Percentiles rank a stretch among this genome's conserved stretches.
These are phyloP conservation scores for Drosophila ercepeae DNA, from an alignment of 1,140 invertebrate species.

Conservation along the genomic window DNA sequence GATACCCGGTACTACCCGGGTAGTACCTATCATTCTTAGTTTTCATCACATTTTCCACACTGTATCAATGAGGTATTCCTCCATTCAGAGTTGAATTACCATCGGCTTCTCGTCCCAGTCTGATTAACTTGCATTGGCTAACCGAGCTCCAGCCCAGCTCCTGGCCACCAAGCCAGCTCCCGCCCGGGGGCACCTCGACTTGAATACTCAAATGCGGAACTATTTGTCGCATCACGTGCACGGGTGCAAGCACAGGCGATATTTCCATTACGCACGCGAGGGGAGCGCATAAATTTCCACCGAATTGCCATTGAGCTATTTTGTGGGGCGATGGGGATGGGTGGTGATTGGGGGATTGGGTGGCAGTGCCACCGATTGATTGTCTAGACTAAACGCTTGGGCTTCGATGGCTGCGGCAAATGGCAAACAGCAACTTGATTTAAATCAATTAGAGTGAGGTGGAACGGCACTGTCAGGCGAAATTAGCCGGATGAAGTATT, in stretches of 20 bases:
- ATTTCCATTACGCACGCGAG: constrained; percentile 75
- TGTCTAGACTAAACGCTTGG: constrained; percentile 65
- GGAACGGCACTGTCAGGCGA: constrained; percentile 68
- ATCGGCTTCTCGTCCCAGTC: constrained; percentile 36
- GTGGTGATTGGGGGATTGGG: constrained; percentile 5
- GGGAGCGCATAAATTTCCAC: constrained; percentile 63
- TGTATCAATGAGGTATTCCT: constrained; percentile 25
- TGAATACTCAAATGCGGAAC: constrained; percentile 67
- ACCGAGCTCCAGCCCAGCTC: not conserved
- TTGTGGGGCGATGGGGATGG: not conserved
- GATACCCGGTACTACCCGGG: no score
- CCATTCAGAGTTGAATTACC: constrained; percentile 36
- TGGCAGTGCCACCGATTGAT: constrained; percentile 58
- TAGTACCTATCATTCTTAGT: no score
- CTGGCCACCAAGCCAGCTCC: not conserved
- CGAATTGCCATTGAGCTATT: constrained; percentile 34
- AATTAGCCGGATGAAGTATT: constrained; percentile 76
- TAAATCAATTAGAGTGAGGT: constrained; percentile 74
- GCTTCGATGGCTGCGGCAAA: constrained; percentile 39
- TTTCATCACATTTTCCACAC: constrained; percentile 10
- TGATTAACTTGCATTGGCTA: constrained; percentile 67
- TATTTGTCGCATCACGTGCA: constrained; percentile 80
- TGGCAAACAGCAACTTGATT: constrained; percentile 72
- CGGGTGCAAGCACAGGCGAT: constrained; percentile 61
- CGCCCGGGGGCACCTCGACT: constrained; percentile 19